Evolutionary conservation across 2,797 vertebrate species (phyloP), one percentile per base, ranked within the genome.

Genomic region (Pelochelys cantorii): DNA sequence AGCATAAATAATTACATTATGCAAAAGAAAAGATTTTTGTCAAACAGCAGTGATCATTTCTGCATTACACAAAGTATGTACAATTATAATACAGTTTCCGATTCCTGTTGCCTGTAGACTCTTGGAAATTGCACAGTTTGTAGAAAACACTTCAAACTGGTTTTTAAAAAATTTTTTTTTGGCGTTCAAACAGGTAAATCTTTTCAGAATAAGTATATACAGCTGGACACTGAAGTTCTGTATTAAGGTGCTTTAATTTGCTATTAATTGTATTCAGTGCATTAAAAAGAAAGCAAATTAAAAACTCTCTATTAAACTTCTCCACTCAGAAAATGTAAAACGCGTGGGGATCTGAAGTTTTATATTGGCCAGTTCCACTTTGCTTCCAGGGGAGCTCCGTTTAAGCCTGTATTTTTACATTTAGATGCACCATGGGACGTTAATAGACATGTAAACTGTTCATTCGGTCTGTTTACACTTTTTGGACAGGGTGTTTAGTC

Each of bases 1-100:
- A 97, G 97, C 97, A 97, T 97, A 97, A 98, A 96, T 98, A 97
- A 97, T 87, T 97, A 54, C n/a, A 84, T 83, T 92, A 96, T 89
- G 96, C 97, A 95, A 93, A 95, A 85, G 79, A 90, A 17, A 59
- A 90, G 90, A 90, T 92, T 82, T 84, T 90, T 62, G 88, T 94
- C 90, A 53, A 29, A 74, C 94, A 84, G 93, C 87, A 71, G 93
- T 78, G 23, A n/a, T 9, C 82, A 4, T 18, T 65, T 15, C 77
- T 17, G 37, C 9, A 15, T 92, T 86, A 83, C 93, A 34, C 93
- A 78, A 2, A 60, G 14, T 95, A 86, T 96, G 85, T 96, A 96
- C 96, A 97, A 9, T 3, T 96, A 92, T 92, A 22, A 85, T 90
- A 96, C 96, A 95, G 0, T 3, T 34, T 59, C 0, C 10, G 84